Evolutionary conservation across 1,140 invertebrate genomes (phyloP), one percentile per base, ranked within the genome.

Genomic region (Frieseomelitta varia): DNA sequence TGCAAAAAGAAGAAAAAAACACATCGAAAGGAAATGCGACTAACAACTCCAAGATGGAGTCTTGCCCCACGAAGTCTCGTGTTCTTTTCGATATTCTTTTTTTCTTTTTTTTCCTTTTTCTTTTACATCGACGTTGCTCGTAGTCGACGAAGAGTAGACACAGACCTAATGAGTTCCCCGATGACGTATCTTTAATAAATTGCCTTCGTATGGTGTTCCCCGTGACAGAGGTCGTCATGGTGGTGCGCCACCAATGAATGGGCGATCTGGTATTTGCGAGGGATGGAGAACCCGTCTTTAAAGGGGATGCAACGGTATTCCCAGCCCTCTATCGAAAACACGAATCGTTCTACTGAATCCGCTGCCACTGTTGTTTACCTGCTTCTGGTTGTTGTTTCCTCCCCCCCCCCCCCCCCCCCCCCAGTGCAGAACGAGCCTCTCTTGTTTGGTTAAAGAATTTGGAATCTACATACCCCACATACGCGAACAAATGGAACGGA

Each of bases 301-400:
- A 81, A 81, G 80, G 72, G 80, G 80, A 81, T 82, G 63, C 24
- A 68, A 68, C 80, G 72, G 61, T 68, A 77, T 82, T 65, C n/a
- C 10, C 27, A 39, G 30, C 17, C 55, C 30, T 67, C 24, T 4
- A 30, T 82, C 72, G 72, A 67, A 67, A 74, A 74, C 58, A 53
- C 39, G 19, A 17, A 10, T 53, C 30, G 47, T 30, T 74, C 71
- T 34, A 65, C 0, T 19, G 2, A 73, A 51, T 34, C 14, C 4
- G 12, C 4, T n/a, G 0, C 10, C 24, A 11, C 69, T 27, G 14
- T 51, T 27, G 3, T 27, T 51, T 72, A 11, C 10, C 6, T 14
- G 24, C 8, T 17, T n/a, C 12, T 51, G 3, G 12, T 3, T 24
- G 19, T 30, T 67, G 24, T 15, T 15, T 15, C 1, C n/a, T n/a